These are phyloP conservation scores for Aurelia sp. DNA, from an alignment of 30 jellyfish, hydroid and myxozoan genomes.

Conservation along the genomic window DNA sequence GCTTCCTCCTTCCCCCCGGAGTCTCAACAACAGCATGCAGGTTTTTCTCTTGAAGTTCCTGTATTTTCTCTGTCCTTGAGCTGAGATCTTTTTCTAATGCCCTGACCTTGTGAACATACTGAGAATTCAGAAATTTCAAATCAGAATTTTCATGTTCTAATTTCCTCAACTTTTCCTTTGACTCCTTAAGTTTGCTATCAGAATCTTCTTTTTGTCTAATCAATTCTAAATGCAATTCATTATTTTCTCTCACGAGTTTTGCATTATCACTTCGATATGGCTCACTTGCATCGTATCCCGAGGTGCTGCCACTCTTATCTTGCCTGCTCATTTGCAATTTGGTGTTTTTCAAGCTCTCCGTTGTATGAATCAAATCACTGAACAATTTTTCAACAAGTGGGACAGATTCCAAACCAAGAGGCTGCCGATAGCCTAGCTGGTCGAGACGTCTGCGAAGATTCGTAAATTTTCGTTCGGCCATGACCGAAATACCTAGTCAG, in stretches of 20 bases:
- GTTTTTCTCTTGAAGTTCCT: constrained; percentile 77
- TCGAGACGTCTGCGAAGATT: constrained; percentile 85
- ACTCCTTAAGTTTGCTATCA: constrained; percentile 46
- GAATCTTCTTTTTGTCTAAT: constrained; percentile 82
- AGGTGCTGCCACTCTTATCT: constrained; percentile 31
- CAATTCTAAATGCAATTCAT: constrained; percentile 87
- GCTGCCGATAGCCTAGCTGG: constrained; percentile 98
- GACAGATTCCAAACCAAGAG: constrained; percentile 93
- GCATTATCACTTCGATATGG: constrained; percentile 95
- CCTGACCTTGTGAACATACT: constrained; percentile 80
- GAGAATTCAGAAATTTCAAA: constrained; percentile 85
- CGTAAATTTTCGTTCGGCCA: constrained; percentile 88
- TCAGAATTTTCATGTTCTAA: constrained; percentile 93
- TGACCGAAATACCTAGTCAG: not conserved
- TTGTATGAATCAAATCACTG: constrained; percentile 94
- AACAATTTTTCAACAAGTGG: constrained; percentile 93
- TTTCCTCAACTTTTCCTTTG: constrained; percentile 62
- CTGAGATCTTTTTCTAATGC: constrained; percentile 87
- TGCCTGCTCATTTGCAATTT: constrained; percentile 55
- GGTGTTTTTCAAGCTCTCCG: constrained; percentile 91
- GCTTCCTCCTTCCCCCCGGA: constrained; percentile 94
- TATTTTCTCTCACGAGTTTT: constrained; percentile 85
- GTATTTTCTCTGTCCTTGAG: constrained; percentile 81
- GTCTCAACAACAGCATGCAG: constrained; percentile 97
- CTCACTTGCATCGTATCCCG: constrained; percentile 66